These are phyloP conservation scores for Cyprinella venusta DNA, from an alignment of 2,797 vertebrate species.

Conservation along the genomic window DNA sequence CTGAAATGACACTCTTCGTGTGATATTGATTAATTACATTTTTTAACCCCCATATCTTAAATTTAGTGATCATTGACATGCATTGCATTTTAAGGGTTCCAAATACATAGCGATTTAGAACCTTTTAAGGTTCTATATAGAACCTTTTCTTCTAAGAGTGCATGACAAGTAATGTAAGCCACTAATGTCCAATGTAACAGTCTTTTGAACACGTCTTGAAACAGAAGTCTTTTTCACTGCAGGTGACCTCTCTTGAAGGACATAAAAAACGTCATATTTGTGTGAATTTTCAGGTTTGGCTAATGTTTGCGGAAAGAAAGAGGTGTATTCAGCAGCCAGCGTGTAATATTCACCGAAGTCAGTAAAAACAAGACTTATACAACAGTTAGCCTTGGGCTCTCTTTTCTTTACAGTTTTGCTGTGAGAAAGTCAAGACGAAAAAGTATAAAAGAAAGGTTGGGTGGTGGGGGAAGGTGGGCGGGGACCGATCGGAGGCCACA, in stretches of 20 bases:
- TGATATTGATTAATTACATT: too few species aligned
- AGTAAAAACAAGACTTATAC: slow-evolving; percentile 35
- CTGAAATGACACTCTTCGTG: too few species aligned
- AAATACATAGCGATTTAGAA: too few species aligned
- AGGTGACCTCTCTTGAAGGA: neutral
- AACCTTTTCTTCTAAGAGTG: too few species aligned
- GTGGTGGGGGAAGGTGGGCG: slow-evolving; percentile 26
- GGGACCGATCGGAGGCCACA: slow-evolving; percentile 51
- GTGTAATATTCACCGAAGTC: slow-evolving; percentile 8
- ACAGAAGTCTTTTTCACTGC: neutral
- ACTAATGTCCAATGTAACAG: neutral
- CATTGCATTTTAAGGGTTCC: too few species aligned
- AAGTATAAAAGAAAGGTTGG: slow-evolving; percentile 37
- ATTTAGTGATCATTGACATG: too few species aligned
- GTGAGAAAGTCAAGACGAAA: slow-evolving; percentile 52
- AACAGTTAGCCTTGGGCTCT: slow-evolving; percentile 34
- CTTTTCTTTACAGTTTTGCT: slow-evolving; percentile 25
- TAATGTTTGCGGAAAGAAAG: neutral
- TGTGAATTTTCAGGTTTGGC: neutral
- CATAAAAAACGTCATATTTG: neutral
- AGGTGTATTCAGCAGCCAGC: neutral
- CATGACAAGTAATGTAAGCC: too few species aligned
- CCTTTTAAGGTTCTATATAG: too few species aligned
- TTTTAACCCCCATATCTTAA: too few species aligned
- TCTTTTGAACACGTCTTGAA: neutral